phyloP scores from a whole-genome alignment of 2,888 invertebrate genomes.

The Phlogophora meticulosa region DNA sequence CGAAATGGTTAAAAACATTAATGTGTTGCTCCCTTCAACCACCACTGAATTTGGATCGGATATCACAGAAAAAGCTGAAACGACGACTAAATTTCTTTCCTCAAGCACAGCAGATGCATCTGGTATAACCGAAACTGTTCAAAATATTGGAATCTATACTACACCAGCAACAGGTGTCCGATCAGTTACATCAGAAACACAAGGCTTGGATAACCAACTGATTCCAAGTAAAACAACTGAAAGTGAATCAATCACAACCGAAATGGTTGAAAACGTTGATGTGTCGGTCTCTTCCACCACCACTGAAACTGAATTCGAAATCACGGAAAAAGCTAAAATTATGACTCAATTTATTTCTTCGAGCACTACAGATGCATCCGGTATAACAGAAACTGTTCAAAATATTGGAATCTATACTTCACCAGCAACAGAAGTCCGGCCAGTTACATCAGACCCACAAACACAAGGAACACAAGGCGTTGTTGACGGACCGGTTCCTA shows the following conservation, averaged over 20 bases:
- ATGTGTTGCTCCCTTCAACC: not conserved
- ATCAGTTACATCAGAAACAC: constrained; percentile 6
- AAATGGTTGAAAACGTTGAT: not conserved
- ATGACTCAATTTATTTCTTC: not conserved
- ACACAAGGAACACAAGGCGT: not conserved
- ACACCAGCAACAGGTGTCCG: not conserved
- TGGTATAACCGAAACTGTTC: not conserved
- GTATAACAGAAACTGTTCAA: constrained; percentile 9
- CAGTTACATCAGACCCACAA: not conserved
- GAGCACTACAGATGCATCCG: not conserved
- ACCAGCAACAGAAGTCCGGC: not conserved
- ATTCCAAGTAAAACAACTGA: not conserved
- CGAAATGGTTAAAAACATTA: not conserved
- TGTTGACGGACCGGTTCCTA: not conserved
- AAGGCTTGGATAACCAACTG: not conserved
- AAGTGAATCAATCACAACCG: not conserved
- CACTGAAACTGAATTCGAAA: not conserved
- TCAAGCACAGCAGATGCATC: not conserved
- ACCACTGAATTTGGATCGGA: not conserved
- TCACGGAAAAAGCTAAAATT: constrained; percentile 4
- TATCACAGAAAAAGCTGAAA: constrained; percentile 14
- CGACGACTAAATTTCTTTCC: not conserved
- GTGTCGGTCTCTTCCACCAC: not conserved
- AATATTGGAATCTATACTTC: not conserved
- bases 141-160: not conserved